A percentile compares a stretch with the other conserved stretches of the same genome.
Evolutionary conservation across 2,797 vertebrate species (phyloP).

Genomic region (Astyanax mexicanus): DNA sequence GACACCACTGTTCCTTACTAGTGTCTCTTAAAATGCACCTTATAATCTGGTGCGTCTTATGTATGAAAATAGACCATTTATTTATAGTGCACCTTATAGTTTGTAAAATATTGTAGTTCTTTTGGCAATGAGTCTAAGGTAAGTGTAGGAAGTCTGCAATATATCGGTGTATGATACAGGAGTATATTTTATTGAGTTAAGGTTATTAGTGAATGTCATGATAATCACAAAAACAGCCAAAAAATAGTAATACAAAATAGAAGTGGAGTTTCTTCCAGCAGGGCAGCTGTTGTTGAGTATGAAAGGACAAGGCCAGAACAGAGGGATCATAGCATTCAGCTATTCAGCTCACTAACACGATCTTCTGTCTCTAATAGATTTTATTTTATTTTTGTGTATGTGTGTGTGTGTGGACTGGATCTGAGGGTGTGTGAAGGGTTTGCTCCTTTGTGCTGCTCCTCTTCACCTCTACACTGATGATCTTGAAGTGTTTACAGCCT

Average conservation of each 20-base stretch:
- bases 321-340: constrained; percentile 4
- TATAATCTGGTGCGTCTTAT: too few relatives aligned
- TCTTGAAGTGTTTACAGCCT: constrained; percentile 54
- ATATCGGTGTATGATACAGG: background rate
- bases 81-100: too few relatives aligned
- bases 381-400: background rate
- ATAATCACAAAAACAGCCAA: background rate
- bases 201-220: background rate
- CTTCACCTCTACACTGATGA: constrained; percentile 34
- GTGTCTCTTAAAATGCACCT: too few relatives aligned
- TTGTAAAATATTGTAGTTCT: too few relatives aligned
- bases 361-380: constrained; percentile 11
- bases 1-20: too few relatives aligned
- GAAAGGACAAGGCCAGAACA: constrained; percentile 24
- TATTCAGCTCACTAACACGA: background rate
- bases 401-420: background rate
- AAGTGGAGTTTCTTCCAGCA: background rate
- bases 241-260: background rate
- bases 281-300: background rate
- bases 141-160: background rate
- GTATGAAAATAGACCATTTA: too few relatives aligned
- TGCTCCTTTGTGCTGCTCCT: constrained; percentile 39
- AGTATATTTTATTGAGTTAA: background rate
- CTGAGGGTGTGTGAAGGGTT: constrained; percentile 31
- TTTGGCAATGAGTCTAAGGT: too few relatives aligned